Percentiles rank a stretch among this genome's conserved stretches.
phyloP scores from a whole-genome alignment of 2,888 invertebrate species.

The Agrochola lychnidis region DNA sequence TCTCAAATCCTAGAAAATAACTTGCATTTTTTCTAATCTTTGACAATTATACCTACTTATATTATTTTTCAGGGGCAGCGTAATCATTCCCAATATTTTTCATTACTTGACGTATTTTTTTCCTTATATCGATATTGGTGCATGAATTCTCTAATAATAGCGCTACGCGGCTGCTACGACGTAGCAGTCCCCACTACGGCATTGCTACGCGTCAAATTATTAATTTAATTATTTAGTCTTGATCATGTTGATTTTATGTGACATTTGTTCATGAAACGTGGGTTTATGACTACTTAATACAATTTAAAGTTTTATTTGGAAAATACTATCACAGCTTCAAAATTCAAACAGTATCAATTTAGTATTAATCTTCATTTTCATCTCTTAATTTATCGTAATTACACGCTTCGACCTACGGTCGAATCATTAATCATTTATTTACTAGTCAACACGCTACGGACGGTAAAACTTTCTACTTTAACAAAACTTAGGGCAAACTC shows the following conservation, averaged over 20 bases:
- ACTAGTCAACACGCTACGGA: slow-evolving; percentile 33
- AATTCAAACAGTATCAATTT: neutral
- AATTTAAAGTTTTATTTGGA: neutral
- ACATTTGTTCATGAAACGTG: neutral
- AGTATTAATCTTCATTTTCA: slow-evolving; percentile 6
- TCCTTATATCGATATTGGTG: neutral
- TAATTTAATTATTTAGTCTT: neutral
- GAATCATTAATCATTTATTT: slow-evolving; percentile 51
- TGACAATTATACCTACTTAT: neutral
- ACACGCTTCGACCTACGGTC: slow-evolving; percentile 12
- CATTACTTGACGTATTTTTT: neutral
- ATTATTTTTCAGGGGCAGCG: neutral
- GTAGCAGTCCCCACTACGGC: slow-evolving; percentile 23
- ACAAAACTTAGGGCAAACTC: slow-evolving; percentile 49
- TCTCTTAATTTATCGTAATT: slow-evolving; percentile 36
- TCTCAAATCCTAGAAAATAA: neutral
- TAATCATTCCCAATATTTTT: neutral
- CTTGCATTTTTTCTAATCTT: neutral
- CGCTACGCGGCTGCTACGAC: slow-evolving; percentile 30
- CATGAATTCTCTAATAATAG: neutral
- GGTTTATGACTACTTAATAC: no score
- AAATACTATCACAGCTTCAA: neutral
- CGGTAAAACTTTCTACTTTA: slow-evolving; percentile 54
- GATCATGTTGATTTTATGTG: no score
- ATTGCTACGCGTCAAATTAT: neutral